Conservation (phyloP, 64 coral and sea anemone genomes). For the Actinia equina region DNA sequence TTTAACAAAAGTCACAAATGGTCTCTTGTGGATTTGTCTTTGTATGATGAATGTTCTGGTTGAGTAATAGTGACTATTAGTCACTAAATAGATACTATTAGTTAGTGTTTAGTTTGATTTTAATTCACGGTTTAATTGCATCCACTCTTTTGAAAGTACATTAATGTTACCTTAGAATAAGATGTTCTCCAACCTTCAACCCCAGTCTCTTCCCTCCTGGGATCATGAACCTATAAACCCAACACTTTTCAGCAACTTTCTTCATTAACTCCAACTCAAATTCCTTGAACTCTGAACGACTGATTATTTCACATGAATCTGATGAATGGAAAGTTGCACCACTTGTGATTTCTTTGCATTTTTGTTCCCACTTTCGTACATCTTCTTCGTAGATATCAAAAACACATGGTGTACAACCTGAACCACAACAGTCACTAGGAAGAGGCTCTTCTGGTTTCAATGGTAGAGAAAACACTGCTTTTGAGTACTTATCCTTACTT, state of each 20-base stretch:
- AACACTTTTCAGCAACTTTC: slow-evolving; percentile 32
- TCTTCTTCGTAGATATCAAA: slow-evolving; percentile 94
- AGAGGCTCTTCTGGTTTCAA: slow-evolving; percentile 66
- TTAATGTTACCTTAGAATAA: slow-evolving; percentile 63
- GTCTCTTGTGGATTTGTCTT: too few relatives aligned
- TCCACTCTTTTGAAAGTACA: too few relatives aligned
- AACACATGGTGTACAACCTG: slow-evolving; percentile 78
- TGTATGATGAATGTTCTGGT: too few relatives aligned
- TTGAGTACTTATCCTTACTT: not conserved
- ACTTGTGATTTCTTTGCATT: slow-evolving; percentile 45
- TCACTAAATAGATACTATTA: too few relatives aligned
- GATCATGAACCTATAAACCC: slow-evolving; percentile 66
- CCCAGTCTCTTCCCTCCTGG: slow-evolving; percentile 37
- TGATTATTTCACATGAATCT: not conserved
- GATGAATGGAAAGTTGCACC: not conserved
- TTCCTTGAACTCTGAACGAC: slow-evolving; percentile 48
- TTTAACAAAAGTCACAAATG: too few relatives aligned
- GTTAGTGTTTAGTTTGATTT: too few relatives aligned
- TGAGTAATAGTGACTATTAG: too few relatives aligned
- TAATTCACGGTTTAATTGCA: too few relatives aligned
- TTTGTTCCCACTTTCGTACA: slow-evolving; percentile 56
- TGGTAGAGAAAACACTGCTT: slow-evolving; percentile 21
- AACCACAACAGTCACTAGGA: slow-evolving; percentile 75
- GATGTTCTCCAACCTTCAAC: slow-evolving; percentile 57
- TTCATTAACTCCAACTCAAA: slow-evolving; percentile 53